Conservation (phyloP, 2,797 vertebrate genomes). For the Dermochelys coriacea region DNA sequence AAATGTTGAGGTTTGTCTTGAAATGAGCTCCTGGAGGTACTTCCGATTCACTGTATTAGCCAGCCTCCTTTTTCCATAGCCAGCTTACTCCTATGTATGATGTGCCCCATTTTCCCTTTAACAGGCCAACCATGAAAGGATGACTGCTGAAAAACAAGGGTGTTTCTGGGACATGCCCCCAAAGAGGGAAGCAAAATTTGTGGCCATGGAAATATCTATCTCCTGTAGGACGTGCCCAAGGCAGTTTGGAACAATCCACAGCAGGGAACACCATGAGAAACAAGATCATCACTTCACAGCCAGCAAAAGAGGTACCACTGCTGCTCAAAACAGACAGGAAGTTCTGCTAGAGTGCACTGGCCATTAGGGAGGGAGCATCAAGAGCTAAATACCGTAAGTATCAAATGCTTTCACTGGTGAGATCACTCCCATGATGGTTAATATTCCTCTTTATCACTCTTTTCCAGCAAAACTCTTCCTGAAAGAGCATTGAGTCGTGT, state of each 20-base stretch:
- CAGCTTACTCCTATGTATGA: neutral
- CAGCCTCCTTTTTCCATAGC: neutral
- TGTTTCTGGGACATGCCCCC: neutral
- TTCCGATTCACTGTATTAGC: neutral
- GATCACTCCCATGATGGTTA: neutral
- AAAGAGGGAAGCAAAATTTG: conserved; percentile 19
- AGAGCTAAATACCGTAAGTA: neutral
- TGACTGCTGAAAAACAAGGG: neutral
- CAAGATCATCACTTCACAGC: conserved; percentile 40
- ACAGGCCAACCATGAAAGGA: neutral
- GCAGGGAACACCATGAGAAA: conserved; percentile 24
- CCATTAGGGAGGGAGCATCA: neutral
- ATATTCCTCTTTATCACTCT: neutral
- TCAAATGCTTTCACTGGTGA: neutral
- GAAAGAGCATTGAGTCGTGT: neutral
- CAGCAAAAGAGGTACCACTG: conserved; percentile 16
- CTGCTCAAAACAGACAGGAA: neutral
- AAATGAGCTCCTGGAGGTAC: neutral
- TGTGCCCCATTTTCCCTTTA: neutral
- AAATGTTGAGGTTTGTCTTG: neutral
- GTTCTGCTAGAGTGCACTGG: neutral
- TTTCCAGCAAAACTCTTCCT: neutral
- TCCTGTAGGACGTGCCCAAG: conserved; percentile 47
- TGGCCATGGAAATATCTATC: conserved; percentile 2
- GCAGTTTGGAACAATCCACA: conserved; percentile 22